Evolutionary conservation across 2,113 vertebrate species (phyloP), one percentile per base, ranked within the genome.

Genomic region (Festucalex cinctus): DNA sequence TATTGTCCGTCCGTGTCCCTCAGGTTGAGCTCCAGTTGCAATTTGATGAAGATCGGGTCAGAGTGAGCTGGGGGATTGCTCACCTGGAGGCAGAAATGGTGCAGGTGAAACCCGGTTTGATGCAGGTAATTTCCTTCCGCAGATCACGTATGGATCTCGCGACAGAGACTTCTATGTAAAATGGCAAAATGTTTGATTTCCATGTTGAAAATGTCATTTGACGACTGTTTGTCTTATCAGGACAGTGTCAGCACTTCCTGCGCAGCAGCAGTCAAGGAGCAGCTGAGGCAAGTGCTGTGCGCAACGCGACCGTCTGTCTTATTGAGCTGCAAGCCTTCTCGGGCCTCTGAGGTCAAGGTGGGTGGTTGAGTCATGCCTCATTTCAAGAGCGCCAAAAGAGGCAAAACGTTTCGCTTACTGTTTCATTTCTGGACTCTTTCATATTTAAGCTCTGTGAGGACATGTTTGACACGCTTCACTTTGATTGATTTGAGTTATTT

Each of bases 21-120:
- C 83, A 99, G 97, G 90, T 99, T 85, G 90, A 95, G 75, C 88
- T 99, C 39, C 91, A 80, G n/a, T 77, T 97, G 90, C 89, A 88
- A 48, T 94, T 96, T 53, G 82, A 85, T 79, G 86, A 81, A 17
- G 91, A 94, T 35, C 90, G 93, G 77, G 85, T 98, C 65, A 89
- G 81, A 71, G 81, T 98, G 64, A 88, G 76, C 59, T 99, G 97
- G 96, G 77, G 86, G 56, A 70, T 93, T 41, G 76, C 73, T 1
- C 43, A 70, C 32, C 36, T 92, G 76, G 87, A 88, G 28, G 19
- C 76, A 1, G 22, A 82, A 83, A 74, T 74, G 76, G 78, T 93
- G 76, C 86, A 86, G 63, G 83, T 93, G 46, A 69, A 43, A 0
- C 87, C 89, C 9, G 68, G 39, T 44, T 70, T 51, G 54, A 72